Evolutionary conservation across 2,113 vertebrate genomes (phyloP).

Genomic region (Mirounga angustirostris): DNA sequence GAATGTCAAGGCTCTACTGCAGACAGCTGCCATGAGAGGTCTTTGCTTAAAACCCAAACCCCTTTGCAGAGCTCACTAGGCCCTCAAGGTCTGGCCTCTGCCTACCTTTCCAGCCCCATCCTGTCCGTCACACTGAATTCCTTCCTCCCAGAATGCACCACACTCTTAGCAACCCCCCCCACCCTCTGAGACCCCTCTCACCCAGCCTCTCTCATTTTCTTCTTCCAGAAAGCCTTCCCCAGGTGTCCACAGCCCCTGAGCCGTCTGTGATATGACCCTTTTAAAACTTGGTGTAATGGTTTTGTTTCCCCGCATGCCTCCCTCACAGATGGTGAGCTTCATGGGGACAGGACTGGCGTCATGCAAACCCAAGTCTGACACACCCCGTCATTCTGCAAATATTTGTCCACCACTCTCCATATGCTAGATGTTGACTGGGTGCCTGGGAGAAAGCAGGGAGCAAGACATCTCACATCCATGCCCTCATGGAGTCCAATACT

Average conservation of each 20-base stretch:
- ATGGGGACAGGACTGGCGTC: neutral
- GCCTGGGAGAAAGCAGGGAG: neutral
- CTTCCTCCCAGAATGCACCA: neutral
- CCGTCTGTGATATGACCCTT: neutral
- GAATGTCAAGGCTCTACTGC: neutral
- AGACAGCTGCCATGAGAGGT: neutral
- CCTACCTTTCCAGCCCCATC: neutral
- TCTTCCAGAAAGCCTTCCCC: neutral
- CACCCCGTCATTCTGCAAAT: neutral
- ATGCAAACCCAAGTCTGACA: no score
- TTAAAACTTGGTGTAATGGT: neutral
- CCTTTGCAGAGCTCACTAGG: neutral
- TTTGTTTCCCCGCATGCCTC: neutral
- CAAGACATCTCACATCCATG: neutral
- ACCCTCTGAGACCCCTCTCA: neutral
- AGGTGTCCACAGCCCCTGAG: neutral
- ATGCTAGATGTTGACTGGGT: neutral
- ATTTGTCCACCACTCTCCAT: neutral
- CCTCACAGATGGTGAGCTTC: neutral
- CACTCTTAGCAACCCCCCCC: neutral
- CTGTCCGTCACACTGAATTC: neutral
- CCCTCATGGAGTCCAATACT: neutral
- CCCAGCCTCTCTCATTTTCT: neutral
- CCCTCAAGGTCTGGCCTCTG: neutral
- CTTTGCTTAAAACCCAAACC: neutral